A percentile compares a stretch with the other conserved stretches of the same genome.
phyloP scores from a whole-genome alignment of 2,888 invertebrate species.

The Formica aserva region DNA sequence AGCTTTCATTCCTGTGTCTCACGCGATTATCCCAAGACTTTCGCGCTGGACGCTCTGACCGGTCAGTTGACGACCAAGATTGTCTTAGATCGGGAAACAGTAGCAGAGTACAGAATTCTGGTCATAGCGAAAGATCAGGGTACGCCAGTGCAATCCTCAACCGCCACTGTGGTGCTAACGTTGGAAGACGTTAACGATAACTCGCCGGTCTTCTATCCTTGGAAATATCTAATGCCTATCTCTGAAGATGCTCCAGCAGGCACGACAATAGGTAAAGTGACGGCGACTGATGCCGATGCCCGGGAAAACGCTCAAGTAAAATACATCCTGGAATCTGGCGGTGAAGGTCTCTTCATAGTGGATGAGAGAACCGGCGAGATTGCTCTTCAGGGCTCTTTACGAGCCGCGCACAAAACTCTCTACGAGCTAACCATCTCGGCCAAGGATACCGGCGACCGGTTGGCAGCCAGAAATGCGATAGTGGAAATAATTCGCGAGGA shows the following conservation, averaged over 20 bases:
- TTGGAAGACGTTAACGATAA: conserved; percentile 97
- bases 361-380: conserved; percentile 93
- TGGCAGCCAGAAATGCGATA: conserved; percentile 91
- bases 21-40: conserved; percentile 93
- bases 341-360: conserved; percentile 92
- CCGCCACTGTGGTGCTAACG: conserved; percentile 93
- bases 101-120: conserved; percentile 92
- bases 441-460: conserved; percentile 92
- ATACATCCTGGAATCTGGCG: conserved; percentile 92
- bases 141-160: conserved; percentile 95
- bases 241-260: conserved; percentile 90
- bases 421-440: conserved; percentile 93
- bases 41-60: conserved; percentile 93
- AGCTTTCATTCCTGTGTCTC: conserved; percentile 92
- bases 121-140: conserved; percentile 97
- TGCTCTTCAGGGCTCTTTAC: conserved; percentile 89
- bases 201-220: conserved; percentile 96
- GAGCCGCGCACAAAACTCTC: conserved; percentile 89
- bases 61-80: conserved; percentile 93
- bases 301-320: conserved; percentile 94
- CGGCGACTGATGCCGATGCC: conserved; percentile 94
- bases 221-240: conserved; percentile 93
- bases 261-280: conserved; percentile 90
- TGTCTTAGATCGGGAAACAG: conserved; percentile 93
- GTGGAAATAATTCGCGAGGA: conserved; percentile 93